These are phyloP conservation scores for Chaetops frenatus DNA, from an alignment of 2,113 vertebrate species.

Conservation along the genomic window DNA sequence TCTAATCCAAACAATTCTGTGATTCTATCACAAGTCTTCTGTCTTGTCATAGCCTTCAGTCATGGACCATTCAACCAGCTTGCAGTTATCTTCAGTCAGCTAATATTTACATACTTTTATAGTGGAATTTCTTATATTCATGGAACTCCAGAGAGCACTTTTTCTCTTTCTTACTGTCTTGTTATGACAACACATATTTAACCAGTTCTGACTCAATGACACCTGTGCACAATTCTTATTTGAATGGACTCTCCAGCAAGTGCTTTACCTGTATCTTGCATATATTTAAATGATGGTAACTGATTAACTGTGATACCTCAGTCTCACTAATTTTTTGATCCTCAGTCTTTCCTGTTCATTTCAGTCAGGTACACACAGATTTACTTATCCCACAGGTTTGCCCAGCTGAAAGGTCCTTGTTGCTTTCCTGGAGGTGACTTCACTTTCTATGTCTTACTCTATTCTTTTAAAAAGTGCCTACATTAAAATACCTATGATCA, in stretches of 20 bases:
- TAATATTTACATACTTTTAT: neutral
- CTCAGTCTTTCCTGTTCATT: neutral
- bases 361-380: neutral
- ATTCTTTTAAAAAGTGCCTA: neutral
- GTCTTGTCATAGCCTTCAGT: neutral
- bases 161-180: neutral
- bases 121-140: neutral
- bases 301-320: neutral
- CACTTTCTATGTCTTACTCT: neutral
- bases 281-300: neutral
- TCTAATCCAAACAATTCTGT: neutral
- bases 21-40: neutral
- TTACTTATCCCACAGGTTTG: neutral
- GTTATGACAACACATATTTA: neutral
- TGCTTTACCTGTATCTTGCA: neutral
- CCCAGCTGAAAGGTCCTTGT: neutral
- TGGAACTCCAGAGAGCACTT: neutral
- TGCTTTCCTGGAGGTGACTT: neutral
- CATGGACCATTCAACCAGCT: neutral
- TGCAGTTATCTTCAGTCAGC: neutral
- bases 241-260: neutral
- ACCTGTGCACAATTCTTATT: neutral
- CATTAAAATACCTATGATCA: neutral
- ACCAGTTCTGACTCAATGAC: neutral
- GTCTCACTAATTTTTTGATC: neutral